Evolutionary conservation across 2,113 vertebrate species (phyloP), one percentile per base, ranked within the genome.

Genomic region (Patagioenas fasciata): DNA sequence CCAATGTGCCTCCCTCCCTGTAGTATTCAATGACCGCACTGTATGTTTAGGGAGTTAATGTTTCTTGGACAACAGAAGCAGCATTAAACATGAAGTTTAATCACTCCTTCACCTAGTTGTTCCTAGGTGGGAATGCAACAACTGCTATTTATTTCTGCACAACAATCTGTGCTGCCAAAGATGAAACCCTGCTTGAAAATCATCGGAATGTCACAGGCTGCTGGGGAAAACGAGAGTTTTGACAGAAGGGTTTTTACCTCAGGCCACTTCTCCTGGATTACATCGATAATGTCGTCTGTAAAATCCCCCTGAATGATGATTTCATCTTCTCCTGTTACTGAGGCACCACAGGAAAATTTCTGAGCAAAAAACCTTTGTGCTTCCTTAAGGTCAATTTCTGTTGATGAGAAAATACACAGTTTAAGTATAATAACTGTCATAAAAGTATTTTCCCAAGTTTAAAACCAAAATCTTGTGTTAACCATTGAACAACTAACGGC

Each of bases 301-400:
- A 99, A 99, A 97, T 99, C 99, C 96, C 99, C 99, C 99, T 99
- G 99, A 98, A 99, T 99, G 97, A 99, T 99, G 91, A 99, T 99
- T 97, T 99, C 99, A 50, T 99, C 99, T 95, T 99, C 99, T 57
- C 99, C 99, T 65, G 99, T 99, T 85, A 99, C 99, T 31, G 99
- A 99, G 97, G 99, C 99, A 97, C 99, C 99, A 24, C 99, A 99
- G 95, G 99, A 99, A 98, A 99, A 99, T 94, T 99, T 99, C 95
- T 99, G 99, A 98, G 99, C 99, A 98, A 99, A 99, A 98, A 99
- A 99, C 88, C 99, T 98, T 98, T 99, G 99, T 98, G 99, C 99
- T 98, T 99, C 99, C 98, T 99, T 99, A 79, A 99, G 99, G 53
- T 99, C 99, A 8, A 99, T 99, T 98, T 99, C 99, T 99, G 97